A percentile compares a stretch with the other conserved stretches of the same genome.
Conservation (phyloP, 2,797 vertebrate genomes). For the Tragelaphus oryx region DNA sequence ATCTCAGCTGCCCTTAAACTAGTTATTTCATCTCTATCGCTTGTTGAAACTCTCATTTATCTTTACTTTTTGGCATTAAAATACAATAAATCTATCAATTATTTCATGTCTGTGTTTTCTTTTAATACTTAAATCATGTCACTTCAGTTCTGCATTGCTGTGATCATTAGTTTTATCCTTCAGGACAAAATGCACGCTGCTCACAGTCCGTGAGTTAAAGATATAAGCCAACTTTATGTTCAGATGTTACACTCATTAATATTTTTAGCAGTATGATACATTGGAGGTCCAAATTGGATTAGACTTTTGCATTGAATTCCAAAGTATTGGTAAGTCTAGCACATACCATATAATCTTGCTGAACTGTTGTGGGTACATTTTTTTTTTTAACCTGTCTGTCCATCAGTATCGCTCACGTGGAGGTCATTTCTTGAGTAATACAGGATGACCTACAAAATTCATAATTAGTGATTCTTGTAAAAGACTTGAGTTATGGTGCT, state of each 20-base stretch:
- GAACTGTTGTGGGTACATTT: conserved; percentile 37
- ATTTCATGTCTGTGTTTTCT: conserved; percentile 77
- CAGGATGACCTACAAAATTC: neutral
- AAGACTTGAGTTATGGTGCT: neutral
- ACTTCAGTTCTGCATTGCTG: neutral
- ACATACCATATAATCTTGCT: conserved; percentile 9
- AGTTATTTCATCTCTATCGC: conserved; percentile 37
- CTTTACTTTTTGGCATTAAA: conserved; percentile 74
- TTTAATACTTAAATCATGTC: conserved; percentile 48
- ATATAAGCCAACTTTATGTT: conserved; percentile 20
- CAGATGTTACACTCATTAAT: neutral
- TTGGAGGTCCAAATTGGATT: conserved; percentile 59
- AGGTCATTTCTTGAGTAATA: conserved; percentile 43
- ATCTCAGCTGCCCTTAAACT: neutral
- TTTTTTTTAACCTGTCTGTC: conserved; percentile 18
- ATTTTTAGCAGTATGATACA: conserved; percentile 44
- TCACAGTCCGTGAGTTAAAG: neutral
- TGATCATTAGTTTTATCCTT: conserved; percentile 16
- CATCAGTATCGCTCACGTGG: neutral
- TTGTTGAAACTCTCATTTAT: conserved; percentile 63
- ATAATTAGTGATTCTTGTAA: conserved; percentile 5
- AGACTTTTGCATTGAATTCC: conserved; percentile 56
- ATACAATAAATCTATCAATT: conserved; percentile 78
- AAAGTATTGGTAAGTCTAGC: conserved; percentile 49
- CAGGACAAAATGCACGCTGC: conserved; percentile 16